These are phyloP conservation scores for Halictus ligatus DNA, from an alignment of 2,888 invertebrate species.

Conservation along the genomic window DNA sequence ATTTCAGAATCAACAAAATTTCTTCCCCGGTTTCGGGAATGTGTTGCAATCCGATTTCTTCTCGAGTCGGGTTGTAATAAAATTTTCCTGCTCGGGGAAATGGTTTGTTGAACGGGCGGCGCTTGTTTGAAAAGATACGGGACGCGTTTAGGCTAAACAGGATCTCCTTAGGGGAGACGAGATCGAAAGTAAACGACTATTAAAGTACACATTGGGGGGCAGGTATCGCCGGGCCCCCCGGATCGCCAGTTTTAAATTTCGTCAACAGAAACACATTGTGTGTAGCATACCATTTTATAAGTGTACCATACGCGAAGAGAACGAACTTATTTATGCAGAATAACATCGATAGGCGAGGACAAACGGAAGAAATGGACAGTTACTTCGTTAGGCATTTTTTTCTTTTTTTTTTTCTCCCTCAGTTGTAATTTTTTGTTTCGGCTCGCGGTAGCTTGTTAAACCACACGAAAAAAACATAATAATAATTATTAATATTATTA, in stretches of 20 bases:
- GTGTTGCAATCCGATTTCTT: too few relatives aligned
- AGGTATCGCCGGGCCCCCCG: not conserved
- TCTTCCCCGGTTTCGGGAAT: not conserved
- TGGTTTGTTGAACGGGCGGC: not conserved
- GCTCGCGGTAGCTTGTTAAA: conserved; percentile 74
- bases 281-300: conserved; percentile 57
- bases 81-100: not conserved
- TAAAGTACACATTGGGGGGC: conserved; percentile 31
- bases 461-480: conserved; percentile 52
- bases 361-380: conserved; percentile 77
- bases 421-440: conserved; percentile 62
- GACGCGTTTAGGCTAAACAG: conserved; percentile 38
- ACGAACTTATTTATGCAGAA: conserved; percentile 62
- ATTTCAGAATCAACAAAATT: not conserved
- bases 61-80: not conserved
- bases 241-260: conserved; percentile 57
- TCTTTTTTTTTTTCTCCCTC: conserved; percentile 74
- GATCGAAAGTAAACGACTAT: conserved; percentile 45
- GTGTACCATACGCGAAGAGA: conserved; percentile 64
- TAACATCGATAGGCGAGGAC: conserved; percentile 50
- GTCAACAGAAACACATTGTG: conserved; percentile 43
- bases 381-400: conserved; percentile 80
- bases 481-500: conserved; percentile 62
- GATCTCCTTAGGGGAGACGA: conserved; percentile 30
- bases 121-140: conserved; percentile 57